Conservation (phyloP, 1,140 invertebrate genomes). For the Drosophila sulfurigaster region DNA sequence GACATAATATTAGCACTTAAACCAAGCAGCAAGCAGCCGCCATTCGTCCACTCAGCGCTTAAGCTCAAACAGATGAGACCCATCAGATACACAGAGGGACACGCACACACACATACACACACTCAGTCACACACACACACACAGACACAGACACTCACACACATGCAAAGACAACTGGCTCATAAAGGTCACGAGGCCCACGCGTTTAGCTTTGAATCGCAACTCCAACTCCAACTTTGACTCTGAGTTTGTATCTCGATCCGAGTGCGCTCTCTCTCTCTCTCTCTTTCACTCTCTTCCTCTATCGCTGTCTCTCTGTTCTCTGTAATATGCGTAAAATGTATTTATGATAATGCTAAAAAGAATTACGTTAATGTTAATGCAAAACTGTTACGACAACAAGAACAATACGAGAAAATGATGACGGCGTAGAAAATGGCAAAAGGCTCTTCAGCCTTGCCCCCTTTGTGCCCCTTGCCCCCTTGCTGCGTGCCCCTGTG, state of each 20-base stretch:
- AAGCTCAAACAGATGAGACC: slow-evolving; percentile 51
- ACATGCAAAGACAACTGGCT: slow-evolving; percentile 21
- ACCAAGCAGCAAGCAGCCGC: neutral
- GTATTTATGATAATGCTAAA: slow-evolving; percentile 84
- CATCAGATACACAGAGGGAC: slow-evolving; percentile 22
- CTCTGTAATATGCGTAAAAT: slow-evolving; percentile 81
- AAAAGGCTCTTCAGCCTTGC: slow-evolving; percentile 12
- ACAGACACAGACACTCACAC: neutral
- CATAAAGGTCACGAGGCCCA: slow-evolving; percentile 23
- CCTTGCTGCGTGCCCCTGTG: neutral
- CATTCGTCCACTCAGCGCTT: slow-evolving; percentile 18
- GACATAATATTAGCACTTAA: slow-evolving; percentile 67
- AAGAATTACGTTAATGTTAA: slow-evolving; percentile 84
- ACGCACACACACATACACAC: neutral
- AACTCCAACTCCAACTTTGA: neutral
- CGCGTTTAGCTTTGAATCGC: neutral
- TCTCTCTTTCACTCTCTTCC: neutral
- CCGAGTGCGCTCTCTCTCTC: neutral
- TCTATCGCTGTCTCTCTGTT: slow-evolving; percentile 19
- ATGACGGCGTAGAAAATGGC: slow-evolving; percentile 62
- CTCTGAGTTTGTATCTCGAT: slow-evolving; percentile 20
- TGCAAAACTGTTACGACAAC: slow-evolving; percentile 83
- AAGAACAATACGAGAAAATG: slow-evolving; percentile 81
- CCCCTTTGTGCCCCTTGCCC: neutral
- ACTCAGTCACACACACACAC: slow-evolving; percentile 1